phyloP scores from a whole-genome alignment of 2,888 invertebrate genomes.

The Lampropteryx suffumata region DNA sequence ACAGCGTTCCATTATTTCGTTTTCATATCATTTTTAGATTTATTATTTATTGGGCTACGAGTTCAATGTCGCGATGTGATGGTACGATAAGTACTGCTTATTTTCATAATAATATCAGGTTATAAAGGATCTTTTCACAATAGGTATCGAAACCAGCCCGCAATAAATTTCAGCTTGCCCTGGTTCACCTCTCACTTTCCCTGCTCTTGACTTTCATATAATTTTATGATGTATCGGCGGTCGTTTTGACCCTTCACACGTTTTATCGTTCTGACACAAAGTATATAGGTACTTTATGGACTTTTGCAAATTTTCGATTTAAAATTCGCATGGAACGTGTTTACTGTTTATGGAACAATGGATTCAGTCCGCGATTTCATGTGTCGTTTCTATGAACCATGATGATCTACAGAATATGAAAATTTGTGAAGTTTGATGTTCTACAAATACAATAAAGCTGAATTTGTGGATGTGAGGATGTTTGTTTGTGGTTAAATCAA shows the following conservation, averaged over 20 bases:
- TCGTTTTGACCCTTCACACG: conserved; percentile 78
- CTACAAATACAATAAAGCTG: no score
- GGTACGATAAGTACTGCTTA: conserved; percentile 51
- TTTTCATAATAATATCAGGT: conserved; percentile 68
- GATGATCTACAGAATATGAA: no score
- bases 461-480: no score
- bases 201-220: conserved; percentile 82
- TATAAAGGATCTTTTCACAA: conserved; percentile 69
- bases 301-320: conserved; percentile 58
- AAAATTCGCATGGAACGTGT: conserved; percentile 58
- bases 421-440: no score
- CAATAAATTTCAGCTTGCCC: conserved; percentile 70
- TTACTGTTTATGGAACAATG: conserved; percentile 54
- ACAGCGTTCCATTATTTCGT: conserved; percentile 3
- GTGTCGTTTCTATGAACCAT: no score
- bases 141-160: conserved; percentile 78
- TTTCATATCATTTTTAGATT: conserved; percentile 16
- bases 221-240: conserved; percentile 80
- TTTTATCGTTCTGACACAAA: conserved; percentile 69
- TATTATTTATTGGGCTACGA: conserved; percentile 19
- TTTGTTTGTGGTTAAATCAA: no score
- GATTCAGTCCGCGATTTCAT: no score
- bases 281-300: conserved; percentile 42
- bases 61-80: conserved; percentile 20
- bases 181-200: conserved; percentile 75